Percentiles rank a stretch among this genome's conserved stretches.
Conservation (phyloP, 1,140 invertebrate genomes). For the Akabosia matsudoensis region DNA sequence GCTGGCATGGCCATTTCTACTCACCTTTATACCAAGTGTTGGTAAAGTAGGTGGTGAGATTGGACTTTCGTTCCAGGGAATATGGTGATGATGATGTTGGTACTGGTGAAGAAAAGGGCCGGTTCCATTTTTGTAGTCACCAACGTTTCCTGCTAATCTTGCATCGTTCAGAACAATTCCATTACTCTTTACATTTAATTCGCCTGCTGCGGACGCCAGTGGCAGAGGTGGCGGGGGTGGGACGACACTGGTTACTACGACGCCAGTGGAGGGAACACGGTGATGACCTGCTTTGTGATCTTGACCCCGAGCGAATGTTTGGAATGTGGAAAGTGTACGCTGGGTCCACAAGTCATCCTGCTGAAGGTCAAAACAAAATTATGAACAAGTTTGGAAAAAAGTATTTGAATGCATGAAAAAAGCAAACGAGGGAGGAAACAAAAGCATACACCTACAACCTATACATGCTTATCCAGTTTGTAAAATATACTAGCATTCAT, state of each 20-base stretch:
- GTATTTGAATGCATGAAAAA: neutral
- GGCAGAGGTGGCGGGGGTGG: neutral
- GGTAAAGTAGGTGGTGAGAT: neutral
- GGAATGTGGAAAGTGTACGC: conserved; percentile 51
- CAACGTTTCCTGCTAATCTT: neutral
- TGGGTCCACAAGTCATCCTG: conserved; percentile 51
- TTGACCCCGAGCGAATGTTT: conserved; percentile 50
- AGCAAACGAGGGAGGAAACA: neutral
- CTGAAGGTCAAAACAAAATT: neutral
- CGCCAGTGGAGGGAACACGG: conserved; percentile 21
- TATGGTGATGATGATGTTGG: conserved; percentile 10
- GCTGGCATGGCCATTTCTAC: conserved; percentile 9
- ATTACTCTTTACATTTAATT: conserved; percentile 1
- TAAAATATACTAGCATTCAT: too few species aligned
- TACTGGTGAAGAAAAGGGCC: neutral
- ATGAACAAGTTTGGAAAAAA: neutral
- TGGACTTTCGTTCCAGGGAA: conserved; percentile 6
- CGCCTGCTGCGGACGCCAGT: neutral
- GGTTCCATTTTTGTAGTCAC: neutral
- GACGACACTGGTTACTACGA: conserved; percentile 17
- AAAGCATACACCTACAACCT: neutral
- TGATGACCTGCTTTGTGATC: conserved; percentile 23
- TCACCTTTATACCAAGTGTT: neutral
- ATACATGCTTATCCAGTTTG: neutral
- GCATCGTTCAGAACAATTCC: neutral